Base-by-base conservation (phyloP, 37 sponge, comb jelly and placozoan genomes). In the Halichondria panicea region DNA sequence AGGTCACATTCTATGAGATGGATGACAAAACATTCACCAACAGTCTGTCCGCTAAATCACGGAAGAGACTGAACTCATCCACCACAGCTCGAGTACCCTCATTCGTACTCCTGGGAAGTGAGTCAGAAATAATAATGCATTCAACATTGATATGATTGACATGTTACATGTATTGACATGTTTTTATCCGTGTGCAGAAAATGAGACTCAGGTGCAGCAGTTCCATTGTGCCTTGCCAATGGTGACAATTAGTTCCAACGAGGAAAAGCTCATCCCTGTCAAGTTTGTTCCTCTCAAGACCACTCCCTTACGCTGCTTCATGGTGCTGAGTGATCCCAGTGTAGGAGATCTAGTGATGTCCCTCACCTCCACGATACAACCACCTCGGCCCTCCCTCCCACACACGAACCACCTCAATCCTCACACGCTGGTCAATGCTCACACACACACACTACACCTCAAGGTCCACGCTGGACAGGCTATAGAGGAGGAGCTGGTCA, bases 361-460 rank as follows among this genome's bases (percentile, higher is more conserved):
- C 28, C 30, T 81, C 2, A 32, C 57, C 25, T 64, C 66, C 48
- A 40, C 62, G 11, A 72, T 81, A 34, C 64, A 55, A 4, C 72
- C 73, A 1, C 88, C 88, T 39, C 36, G 32, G 0, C 82, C 88
- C 25, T 25, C 54, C 0, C 21, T 81, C 0, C 82, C 88, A 21
- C 28, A 73, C 22, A 54, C 82, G 8, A 18, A 27, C 19, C 43
- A 43, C 42, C 53, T 70, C 24, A 15, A 77, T n/a, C 70, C 54
- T 3, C 42, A 35, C 40, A 79, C 87, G 1, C 12, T 66, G 8
- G 54, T 76, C 25, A 76, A 88, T 55, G 11, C 24, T 4, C 58
- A 81, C 21, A 81, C 64, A 6, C 48, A 43, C 21, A 88, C 88
- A 8, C 53, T 88, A 0, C 70, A 88, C 50, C 62, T 88, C 4